Conservation (phyloP, 2,113 vertebrate genomes). For the Acanthochromis polyacanthus region DNA sequence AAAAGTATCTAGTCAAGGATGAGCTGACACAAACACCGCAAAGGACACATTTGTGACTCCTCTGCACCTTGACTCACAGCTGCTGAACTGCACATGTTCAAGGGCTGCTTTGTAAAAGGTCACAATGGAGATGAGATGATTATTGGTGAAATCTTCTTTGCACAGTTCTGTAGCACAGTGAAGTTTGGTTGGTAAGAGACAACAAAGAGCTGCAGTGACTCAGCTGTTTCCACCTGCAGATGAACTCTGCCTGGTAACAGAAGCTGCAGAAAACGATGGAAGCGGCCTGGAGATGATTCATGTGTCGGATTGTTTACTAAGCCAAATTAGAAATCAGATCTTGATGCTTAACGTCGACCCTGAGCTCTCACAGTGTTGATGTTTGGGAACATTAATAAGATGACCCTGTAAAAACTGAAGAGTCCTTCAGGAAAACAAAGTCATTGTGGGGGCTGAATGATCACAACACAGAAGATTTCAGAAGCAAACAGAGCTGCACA, state of each 20-base stretch:
- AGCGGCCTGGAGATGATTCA: constrained; percentile 11
- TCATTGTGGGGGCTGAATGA: too few species aligned
- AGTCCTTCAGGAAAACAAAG: background rate
- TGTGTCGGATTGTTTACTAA: background rate
- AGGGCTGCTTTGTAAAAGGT: background rate
- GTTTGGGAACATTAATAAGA: constrained; percentile 7
- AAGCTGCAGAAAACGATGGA: constrained; percentile 37
- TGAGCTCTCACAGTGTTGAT: background rate
- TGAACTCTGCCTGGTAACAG: constrained; percentile 72
- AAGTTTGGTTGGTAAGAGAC: constrained; percentile 19
- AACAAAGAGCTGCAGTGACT: constrained; percentile 71
- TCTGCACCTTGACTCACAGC: constrained; percentile 1
- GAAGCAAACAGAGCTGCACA: too few species aligned
- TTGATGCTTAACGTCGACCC: background rate
- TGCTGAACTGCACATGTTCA: background rate
- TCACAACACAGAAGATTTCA: too few species aligned
- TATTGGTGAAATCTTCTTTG: background rate
- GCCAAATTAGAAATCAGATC: constrained; percentile 4
- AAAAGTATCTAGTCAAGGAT: constrained; percentile 17
- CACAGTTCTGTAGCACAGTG: background rate
- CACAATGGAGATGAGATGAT: background rate
- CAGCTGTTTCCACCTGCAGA: constrained; percentile 68
- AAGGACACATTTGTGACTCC: constrained; percentile 2
- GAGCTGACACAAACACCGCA: constrained; percentile 11
- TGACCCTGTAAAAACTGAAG: background rate